These are phyloP conservation scores for Platichthys stellatus DNA, from an alignment of 2,113 vertebrate genomes.

Conservation along the genomic window DNA sequence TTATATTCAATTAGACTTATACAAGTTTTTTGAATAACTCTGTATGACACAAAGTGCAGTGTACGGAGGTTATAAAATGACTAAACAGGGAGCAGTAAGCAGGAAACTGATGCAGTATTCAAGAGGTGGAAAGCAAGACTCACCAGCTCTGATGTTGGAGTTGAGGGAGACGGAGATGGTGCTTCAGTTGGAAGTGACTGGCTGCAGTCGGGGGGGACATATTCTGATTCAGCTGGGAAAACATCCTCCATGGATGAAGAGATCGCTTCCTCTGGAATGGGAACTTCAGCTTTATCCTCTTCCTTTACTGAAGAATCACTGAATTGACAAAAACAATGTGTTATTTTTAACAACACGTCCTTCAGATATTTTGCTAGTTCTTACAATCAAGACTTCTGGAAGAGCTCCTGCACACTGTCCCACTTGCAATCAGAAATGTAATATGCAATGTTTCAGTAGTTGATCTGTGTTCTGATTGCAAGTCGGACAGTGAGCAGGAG, in stretches of 20 bases:
- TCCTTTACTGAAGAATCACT: conserved; percentile 78
- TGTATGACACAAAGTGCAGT: background rate
- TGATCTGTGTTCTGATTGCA: too few species aligned
- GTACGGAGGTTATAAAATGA: too few species aligned
- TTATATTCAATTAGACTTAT: too few species aligned
- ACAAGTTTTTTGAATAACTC: too few species aligned
- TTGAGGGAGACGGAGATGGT: conserved; percentile 11
- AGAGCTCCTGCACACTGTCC: too few species aligned
- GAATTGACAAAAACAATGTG: conserved; percentile 3
- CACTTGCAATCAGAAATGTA: too few species aligned
- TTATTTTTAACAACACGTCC: background rate
- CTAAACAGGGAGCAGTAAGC: too few species aligned
- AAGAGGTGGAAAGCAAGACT: conserved; percentile 12
- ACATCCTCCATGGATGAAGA: background rate
- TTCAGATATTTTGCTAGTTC: background rate
- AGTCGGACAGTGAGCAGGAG: too few species aligned
- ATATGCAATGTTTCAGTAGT: too few species aligned
- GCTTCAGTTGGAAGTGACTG: conserved; percentile 38
- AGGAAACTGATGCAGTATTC: background rate
- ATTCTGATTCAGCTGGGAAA: conserved; percentile 42
- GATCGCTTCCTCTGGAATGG: conserved; percentile 71
- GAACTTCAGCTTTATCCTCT: conserved; percentile 70
- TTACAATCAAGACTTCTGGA: too few species aligned
- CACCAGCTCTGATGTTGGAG: conserved; percentile 65
- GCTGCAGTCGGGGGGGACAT: conserved; percentile 27